phyloP scores from a whole-genome alignment of 2,888 invertebrate genomes.

The Stenotaenia linearis region DNA sequence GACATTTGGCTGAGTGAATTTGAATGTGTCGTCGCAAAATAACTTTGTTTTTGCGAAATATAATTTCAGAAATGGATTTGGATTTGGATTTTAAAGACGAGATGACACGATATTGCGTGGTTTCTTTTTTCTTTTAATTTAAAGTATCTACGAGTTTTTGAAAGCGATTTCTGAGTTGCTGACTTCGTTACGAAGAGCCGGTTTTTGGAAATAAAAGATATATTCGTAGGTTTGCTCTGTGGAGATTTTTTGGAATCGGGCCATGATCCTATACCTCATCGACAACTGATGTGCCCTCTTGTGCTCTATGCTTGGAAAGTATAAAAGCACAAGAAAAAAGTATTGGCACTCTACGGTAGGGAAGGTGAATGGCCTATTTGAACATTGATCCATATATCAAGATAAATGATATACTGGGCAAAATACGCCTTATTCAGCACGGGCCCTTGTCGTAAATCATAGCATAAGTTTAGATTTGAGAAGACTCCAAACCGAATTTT shows the following conservation, averaged over 20 bases:
- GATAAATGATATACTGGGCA: constrained; percentile 20
- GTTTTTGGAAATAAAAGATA: neutral
- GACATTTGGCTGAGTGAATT: neutral
- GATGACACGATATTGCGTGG: neutral
- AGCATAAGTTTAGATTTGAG: constrained; percentile 8
- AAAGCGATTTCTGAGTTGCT: neutral
- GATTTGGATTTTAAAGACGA: neutral
- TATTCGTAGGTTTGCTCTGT: constrained; percentile 6
- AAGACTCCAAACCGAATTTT: neutral
- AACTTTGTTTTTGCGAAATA: neutral
- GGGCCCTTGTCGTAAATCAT: constrained; percentile 11
- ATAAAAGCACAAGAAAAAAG: constrained; percentile 23
- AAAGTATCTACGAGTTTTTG: neutral
- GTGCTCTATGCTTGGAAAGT: constrained; percentile 23
- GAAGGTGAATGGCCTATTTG: constrained; percentile 22
- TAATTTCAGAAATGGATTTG: neutral
- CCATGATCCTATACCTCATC: constrained; percentile 26
- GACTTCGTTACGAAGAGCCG: neutral
- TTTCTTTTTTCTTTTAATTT: neutral
- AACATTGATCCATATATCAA: constrained; percentile 20
- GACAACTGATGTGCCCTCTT: constrained; percentile 26
- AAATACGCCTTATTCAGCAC: constrained; percentile 26
- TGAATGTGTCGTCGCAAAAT: neutral
- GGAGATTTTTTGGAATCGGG: constrained; percentile 1
- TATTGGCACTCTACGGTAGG: constrained; percentile 19